Evolutionary conservation across 2,888 invertebrate species (phyloP), one percentile per base, ranked within the genome.

Genomic region (Liodrosophila aerea): DNA sequence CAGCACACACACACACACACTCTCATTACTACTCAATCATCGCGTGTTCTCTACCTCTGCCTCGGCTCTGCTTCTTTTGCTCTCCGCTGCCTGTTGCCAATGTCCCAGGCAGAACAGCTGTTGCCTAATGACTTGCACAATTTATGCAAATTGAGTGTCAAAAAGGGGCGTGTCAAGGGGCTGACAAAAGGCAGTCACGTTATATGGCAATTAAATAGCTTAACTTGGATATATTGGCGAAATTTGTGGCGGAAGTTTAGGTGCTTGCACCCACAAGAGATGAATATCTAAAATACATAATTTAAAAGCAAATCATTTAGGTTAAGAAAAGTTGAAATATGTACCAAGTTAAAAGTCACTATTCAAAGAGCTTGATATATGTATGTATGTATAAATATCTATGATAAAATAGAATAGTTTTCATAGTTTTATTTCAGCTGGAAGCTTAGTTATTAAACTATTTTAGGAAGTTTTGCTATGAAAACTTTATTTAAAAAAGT

Each of bases 121-220:
- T 22, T 22, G 22, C 22, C 47, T 54, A 66, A 76, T 76, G 76
- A 80, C 59, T 76, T 73, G 76, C 73, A 61, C 45, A 70, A 64
- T 81, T 59, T 77, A 81, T 77, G 82, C 63, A 81, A 74, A 68
- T 73, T 65, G 50, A 56, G 64, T 63, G 76, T 63, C 61, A 61
- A 54, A 47, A 40, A 11, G 45, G 54, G 59, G 64, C 53, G 58
- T 53, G 27, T 30, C 43, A 30, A 22, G 36, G 36, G 37, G 41
- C 50, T 45, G 64, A 52, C 45, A 51, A 44, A 16, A 30, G 41
- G 34, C 29, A 41, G 58, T 46, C 63, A 59, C 45, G 37, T 73
- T 59, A 63, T 43, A 61, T 7, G 50, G 31, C 65, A 61, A 65
- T 74, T 69, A 65, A 63, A 43, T 33, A 13, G 4, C 40, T 40